phyloP scores from a whole-genome alignment of 2,113 vertebrate genomes.

The Corythaeola cristata region DNA sequence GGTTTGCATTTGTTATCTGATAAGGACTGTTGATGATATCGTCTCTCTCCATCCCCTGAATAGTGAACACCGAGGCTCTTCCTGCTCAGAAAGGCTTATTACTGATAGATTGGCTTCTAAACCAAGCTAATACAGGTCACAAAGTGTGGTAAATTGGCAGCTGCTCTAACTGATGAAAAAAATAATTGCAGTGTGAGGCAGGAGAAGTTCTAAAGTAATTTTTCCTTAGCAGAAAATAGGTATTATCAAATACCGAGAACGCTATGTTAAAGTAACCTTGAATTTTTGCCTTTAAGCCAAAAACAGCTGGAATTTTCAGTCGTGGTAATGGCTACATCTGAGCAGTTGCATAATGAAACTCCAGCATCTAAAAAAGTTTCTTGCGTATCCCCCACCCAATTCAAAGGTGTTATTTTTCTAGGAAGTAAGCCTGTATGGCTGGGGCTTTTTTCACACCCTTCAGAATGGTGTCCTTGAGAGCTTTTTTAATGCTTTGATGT shows the following conservation, averaged over 20 bases:
- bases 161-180: conserved; percentile 57
- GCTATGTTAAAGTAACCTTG: background rate
- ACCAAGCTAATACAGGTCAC: conserved; percentile 37
- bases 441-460: background rate
- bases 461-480: background rate
- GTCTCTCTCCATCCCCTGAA: background rate
- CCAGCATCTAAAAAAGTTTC: background rate
- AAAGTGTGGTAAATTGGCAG: conserved; percentile 51
- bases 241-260: conserved; percentile 27
- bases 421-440: background rate
- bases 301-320: background rate
- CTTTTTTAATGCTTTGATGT: background rate
- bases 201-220: conserved; percentile 47
- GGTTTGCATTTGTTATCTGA: conserved; percentile 16
- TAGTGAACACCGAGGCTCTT: conserved; percentile 8
- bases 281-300: conserved; percentile 12
- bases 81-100: conserved; percentile 12
- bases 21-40: background rate
- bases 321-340: background rate
- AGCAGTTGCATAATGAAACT: background rate
- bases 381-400: background rate
- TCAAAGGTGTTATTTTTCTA: background rate
- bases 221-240: conserved; percentile 35
- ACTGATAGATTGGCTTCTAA: conserved; percentile 50
- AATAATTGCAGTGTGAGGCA: conserved; percentile 42